phyloP scores from a whole-genome alignment of 2,888 invertebrate genomes.

The Acronicta aceris region DNA sequence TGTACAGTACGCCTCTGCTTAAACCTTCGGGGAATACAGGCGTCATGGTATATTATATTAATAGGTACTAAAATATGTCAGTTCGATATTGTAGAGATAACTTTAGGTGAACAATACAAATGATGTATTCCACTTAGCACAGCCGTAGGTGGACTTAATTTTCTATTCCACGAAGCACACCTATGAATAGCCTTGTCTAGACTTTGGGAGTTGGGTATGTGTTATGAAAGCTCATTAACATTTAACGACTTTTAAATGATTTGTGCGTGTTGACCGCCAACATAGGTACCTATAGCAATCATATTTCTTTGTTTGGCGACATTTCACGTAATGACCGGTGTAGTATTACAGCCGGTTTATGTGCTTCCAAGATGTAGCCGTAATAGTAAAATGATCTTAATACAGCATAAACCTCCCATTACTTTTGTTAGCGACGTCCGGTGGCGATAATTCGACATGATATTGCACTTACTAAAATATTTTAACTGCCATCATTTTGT shows the following conservation, averaged over 20 bases:
- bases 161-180: too few species aligned
- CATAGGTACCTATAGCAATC: slow-evolving; percentile 8
- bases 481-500: slow-evolving; percentile 45
- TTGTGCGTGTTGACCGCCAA: slow-evolving; percentile 7
- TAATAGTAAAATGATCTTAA: slow-evolving; percentile 85
- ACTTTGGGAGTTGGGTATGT: neutral
- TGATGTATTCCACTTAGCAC: too few species aligned
- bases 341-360: slow-evolving; percentile 76
- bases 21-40: too few species aligned
- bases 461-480: slow-evolving; percentile 63
- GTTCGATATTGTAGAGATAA: too few species aligned
- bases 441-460: slow-evolving; percentile 66
- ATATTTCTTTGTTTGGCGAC: slow-evolving; percentile 40
- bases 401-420: slow-evolving; percentile 75
- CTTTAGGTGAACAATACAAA: too few species aligned
- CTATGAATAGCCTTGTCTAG: neutral
- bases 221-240: slow-evolving; percentile 2
- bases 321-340: slow-evolving; percentile 61
- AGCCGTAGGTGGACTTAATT: too few species aligned
- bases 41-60: too few species aligned
- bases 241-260: slow-evolving; percentile 12
- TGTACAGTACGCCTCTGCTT: too few species aligned
- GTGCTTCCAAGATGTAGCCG: slow-evolving; percentile 79
- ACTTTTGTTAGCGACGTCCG: slow-evolving; percentile 66
- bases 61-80: too few species aligned